Conservation (phyloP, 2,113 vertebrate genomes). For the Anarrhichthys ocellatus region DNA sequence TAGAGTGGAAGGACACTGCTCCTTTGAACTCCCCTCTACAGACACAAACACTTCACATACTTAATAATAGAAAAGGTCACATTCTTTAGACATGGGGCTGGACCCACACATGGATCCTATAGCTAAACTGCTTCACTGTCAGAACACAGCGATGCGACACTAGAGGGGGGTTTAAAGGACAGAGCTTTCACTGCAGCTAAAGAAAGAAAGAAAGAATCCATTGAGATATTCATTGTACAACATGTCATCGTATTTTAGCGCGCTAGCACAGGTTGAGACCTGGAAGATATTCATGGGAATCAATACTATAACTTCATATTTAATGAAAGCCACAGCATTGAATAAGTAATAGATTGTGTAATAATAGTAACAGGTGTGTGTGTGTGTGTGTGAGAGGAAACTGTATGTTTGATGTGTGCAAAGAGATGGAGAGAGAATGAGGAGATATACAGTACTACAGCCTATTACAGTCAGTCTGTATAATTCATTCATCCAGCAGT, state of each 20-base stretch:
- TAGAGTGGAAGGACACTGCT: slow-evolving; percentile 12
- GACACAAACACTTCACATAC: background rate
- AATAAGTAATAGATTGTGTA: slow-evolving; percentile 49
- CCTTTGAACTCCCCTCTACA: slow-evolving; percentile 18
- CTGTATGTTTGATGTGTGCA: background rate
- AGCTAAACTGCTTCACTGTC: slow-evolving; percentile 25
- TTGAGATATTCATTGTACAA: slow-evolving; percentile 9
- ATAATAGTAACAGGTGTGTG: slow-evolving; percentile 38
- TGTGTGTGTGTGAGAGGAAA: background rate
- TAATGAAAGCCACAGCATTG: slow-evolving; percentile 34
- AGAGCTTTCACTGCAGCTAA: background rate
- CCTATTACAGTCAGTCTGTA: slow-evolving; percentile 6
- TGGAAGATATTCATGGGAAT: background rate
- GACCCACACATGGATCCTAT: slow-evolving; percentile 12
- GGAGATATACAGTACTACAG: background rate
- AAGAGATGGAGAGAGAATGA: slow-evolving; percentile 26
- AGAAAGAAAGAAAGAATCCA: background rate
- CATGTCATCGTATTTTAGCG: background rate
- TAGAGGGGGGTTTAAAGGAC: slow-evolving; percentile 18
- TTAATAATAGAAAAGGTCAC: slow-evolving; percentile 15
- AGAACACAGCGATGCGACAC: slow-evolving; percentile 16
- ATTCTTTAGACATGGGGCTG: slow-evolving; percentile 31
- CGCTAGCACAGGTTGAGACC: background rate
- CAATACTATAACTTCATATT: slow-evolving; percentile 21
- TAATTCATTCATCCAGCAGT: slow-evolving; percentile 34